phyloP scores from a whole-genome alignment of 2,113 vertebrate species.

The Synodontis membranacea region DNA sequence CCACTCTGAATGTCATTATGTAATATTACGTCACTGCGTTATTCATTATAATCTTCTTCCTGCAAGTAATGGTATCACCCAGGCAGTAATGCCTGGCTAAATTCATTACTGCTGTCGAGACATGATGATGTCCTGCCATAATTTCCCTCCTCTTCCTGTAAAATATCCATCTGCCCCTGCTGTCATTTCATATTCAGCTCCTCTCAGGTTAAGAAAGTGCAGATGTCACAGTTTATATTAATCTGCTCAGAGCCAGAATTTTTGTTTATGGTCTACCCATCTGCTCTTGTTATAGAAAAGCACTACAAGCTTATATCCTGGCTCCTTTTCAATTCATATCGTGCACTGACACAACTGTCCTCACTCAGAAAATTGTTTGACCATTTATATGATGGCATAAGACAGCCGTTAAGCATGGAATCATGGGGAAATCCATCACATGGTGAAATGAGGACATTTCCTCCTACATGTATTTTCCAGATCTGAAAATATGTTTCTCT shows the following conservation, averaged over 20 bases:
- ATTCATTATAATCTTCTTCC: background rate
- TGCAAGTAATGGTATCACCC: slow-evolving; percentile 20
- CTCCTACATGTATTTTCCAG: background rate
- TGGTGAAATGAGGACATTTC: background rate
- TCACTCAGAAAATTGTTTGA: background rate
- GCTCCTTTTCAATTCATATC: background rate
- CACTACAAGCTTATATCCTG: background rate
- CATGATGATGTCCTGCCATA: background rate
- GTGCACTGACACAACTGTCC: background rate
- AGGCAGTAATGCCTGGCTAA: slow-evolving; percentile 19
- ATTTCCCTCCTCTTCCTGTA: slow-evolving; percentile 17
- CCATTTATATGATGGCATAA: background rate
- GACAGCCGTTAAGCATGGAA: background rate
- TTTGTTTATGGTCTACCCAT: background rate
- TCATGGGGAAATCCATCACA: background rate
- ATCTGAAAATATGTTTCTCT: background rate
- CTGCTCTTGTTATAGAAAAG: background rate
- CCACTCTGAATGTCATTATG: slow-evolving; percentile 5
- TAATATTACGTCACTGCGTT: background rate
- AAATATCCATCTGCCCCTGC: slow-evolving; percentile 3
- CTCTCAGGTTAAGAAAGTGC: slow-evolving; percentile 3
- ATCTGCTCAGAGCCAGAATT: background rate
- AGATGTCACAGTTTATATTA: background rate
- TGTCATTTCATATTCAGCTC: slow-evolving; percentile 21
- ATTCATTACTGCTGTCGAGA: slow-evolving; percentile 24